phyloP scores from a whole-genome alignment of 2,888 invertebrate genomes.

The Tetrapedia diversipes region DNA sequence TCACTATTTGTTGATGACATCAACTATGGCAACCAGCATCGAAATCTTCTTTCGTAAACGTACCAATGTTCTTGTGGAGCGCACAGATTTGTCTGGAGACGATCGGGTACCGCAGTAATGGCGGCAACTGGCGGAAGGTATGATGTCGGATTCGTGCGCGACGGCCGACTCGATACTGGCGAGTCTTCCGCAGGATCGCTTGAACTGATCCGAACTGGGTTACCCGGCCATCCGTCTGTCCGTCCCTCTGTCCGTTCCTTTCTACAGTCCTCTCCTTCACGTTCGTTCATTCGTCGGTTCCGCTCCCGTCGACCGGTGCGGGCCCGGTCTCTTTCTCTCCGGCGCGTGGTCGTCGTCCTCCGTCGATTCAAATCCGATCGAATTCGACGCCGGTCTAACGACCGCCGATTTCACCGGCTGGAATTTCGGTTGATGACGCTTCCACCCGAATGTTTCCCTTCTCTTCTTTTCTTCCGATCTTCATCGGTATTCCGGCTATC shows the following conservation, averaged over 20 bases:
- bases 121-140: conserved; percentile 10
- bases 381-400: conserved; percentile 44
- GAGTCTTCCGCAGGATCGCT: conserved; percentile 77
- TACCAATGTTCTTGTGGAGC: neutral
- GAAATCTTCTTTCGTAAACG: neutral
- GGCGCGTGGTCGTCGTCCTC: conserved; percentile 8
- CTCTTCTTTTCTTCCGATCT: neutral
- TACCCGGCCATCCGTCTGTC: conserved; percentile 82
- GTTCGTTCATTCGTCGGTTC: conserved; percentile 72
- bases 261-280: conserved; percentile 59
- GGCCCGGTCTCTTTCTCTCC: conserved; percentile 22
- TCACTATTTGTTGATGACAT: conserved; percentile 62
- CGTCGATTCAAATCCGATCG: conserved; percentile 49
- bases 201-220: conserved; percentile 81
- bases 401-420: conserved; percentile 55
- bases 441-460: neutral
- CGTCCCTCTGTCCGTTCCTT: conserved; percentile 73
- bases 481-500: neutral
- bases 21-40: conserved; percentile 39
- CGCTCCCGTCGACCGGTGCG: conserved; percentile 61
- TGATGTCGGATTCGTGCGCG: conserved; percentile 75
- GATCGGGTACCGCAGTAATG: neutral
- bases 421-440: conserved; percentile 55
- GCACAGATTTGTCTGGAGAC: neutral
- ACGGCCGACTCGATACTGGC: conserved; percentile 80